A percentile compares a stretch with the other conserved stretches of the same genome.
phyloP scores from a whole-genome alignment of 2,797 vertebrate genomes.

The Tadarida brasiliensis region DNA sequence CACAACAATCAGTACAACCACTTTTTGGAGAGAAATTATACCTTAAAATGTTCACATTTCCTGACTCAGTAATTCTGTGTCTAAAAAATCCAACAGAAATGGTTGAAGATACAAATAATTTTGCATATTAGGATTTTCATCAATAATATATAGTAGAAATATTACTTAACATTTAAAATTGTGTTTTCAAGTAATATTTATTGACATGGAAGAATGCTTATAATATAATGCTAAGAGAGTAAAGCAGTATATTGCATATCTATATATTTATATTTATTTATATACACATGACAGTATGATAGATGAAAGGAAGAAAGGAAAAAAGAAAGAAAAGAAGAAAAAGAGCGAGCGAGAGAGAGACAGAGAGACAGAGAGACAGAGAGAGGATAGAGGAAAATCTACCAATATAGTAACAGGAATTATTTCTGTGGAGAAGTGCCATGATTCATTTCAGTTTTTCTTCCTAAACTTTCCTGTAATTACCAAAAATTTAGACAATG shows the following conservation, averaged over 20 bases:
- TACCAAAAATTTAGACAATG: constrained; percentile 16
- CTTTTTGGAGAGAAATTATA: neutral
- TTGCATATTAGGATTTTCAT: neutral
- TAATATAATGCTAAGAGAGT: neutral
- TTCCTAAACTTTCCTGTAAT: constrained; percentile 7
- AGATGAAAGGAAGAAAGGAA: neutral
- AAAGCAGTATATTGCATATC: neutral
- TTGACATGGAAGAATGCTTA: neutral
- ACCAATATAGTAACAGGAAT: neutral
- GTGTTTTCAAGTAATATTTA: constrained; percentile 6
- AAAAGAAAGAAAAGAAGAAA: neutral
- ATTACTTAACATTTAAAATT: constrained; percentile 28
- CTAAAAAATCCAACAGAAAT: neutral
- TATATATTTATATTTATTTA: neutral
- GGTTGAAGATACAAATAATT: neutral
- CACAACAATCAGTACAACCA: neutral
- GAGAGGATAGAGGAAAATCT: neutral
- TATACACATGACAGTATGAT: neutral
- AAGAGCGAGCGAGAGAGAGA: neutral
- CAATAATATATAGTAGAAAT: neutral
- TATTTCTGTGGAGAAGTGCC: neutral
- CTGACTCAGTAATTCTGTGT: neutral
- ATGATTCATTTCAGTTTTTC: neutral
- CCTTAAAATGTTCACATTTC: neutral
- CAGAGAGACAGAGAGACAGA: neutral